Conservation (phyloP, 2,888 invertebrate species). For the Catocala sponsa region DNA sequence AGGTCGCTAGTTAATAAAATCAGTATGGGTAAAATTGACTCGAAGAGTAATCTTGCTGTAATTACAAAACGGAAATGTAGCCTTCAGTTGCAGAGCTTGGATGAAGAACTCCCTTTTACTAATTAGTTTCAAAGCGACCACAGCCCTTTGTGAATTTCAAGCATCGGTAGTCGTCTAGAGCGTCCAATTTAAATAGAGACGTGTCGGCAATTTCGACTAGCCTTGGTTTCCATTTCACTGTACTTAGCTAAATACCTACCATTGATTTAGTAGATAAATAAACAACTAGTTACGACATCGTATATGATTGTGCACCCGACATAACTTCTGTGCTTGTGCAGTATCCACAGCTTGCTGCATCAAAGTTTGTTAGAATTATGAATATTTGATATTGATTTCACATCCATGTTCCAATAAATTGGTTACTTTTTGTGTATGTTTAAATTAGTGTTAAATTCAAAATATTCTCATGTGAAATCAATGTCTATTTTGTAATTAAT, state of each 20-base stretch:
- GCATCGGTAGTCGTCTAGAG: constrained; percentile 77
- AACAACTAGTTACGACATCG: constrained; percentile 64
- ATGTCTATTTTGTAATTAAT: constrained; percentile 36
- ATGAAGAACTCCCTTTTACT: constrained; percentile 77
- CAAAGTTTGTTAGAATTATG: constrained; percentile 70
- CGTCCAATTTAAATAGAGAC: constrained; percentile 79
- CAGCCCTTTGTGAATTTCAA: constrained; percentile 84
- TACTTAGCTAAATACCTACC: constrained; percentile 70
- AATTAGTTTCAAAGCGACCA: constrained; percentile 86
- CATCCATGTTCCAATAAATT: constrained; percentile 29
- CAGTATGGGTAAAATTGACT: constrained; percentile 45
- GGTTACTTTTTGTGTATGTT: too few species aligned
- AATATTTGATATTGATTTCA: constrained; percentile 62
- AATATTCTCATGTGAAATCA: constrained; percentile 49
- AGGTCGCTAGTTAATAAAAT: constrained; percentile 31
- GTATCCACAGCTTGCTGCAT: constrained; percentile 87
- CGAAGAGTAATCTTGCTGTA: constrained; percentile 52
- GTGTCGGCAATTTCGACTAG: constrained; percentile 74
- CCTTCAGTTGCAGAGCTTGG: constrained; percentile 74
- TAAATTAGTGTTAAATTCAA: too few species aligned
- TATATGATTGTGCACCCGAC: constrained; percentile 70
- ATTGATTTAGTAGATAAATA: constrained; percentile 76
- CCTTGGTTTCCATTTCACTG: constrained; percentile 71
- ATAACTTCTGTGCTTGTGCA: constrained; percentile 76
- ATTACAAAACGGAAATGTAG: constrained; percentile 75